A percentile compares a stretch with the other conserved stretches of the same genome.
Conservation (phyloP, 2,888 invertebrate genomes). For the Diplazon laetatorius region DNA sequence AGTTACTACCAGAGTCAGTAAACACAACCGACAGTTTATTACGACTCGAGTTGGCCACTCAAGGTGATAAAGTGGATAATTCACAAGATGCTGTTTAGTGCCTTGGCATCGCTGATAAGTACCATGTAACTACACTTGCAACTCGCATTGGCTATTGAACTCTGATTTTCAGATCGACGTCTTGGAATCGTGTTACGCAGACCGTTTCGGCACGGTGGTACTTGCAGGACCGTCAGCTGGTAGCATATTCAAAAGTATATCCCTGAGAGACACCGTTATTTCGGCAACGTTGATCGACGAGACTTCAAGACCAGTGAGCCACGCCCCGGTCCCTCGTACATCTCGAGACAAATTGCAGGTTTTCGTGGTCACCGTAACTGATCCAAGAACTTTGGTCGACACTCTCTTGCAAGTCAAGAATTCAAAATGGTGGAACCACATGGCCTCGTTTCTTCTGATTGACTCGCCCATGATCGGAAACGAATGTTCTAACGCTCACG, state of each 20-base stretch:
- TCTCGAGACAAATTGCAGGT: background rate
- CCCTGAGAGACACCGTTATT: background rate
- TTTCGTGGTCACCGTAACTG: background rate
- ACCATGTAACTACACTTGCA: no score
- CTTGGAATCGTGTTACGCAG: background rate
- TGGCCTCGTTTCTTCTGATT: constrained; percentile 6
- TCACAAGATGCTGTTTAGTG: no score
- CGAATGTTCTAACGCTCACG: background rate
- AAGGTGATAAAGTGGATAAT: no score
- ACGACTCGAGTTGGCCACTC: no score
- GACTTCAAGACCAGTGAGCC: background rate
- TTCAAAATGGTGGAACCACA: constrained; percentile 5
- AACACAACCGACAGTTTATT: no score
- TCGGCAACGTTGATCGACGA: background rate
- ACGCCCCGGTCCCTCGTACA: background rate
- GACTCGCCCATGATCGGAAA: background rate
- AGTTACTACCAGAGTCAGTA: no score
- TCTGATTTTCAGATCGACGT: constrained; percentile 5
- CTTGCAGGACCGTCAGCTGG: constrained; percentile 1
- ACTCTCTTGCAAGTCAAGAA: background rate
- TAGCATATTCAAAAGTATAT: background rate
- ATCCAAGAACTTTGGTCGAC: background rate
- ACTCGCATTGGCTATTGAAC: no score
- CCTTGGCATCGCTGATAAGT: no score
- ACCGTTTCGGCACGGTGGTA: background rate